Percentiles rank a stretch among this genome's conserved stretches.
These are phyloP conservation scores for Hassar affinis DNA, from an alignment of 2,113 vertebrate species.

Conservation along the genomic window DNA sequence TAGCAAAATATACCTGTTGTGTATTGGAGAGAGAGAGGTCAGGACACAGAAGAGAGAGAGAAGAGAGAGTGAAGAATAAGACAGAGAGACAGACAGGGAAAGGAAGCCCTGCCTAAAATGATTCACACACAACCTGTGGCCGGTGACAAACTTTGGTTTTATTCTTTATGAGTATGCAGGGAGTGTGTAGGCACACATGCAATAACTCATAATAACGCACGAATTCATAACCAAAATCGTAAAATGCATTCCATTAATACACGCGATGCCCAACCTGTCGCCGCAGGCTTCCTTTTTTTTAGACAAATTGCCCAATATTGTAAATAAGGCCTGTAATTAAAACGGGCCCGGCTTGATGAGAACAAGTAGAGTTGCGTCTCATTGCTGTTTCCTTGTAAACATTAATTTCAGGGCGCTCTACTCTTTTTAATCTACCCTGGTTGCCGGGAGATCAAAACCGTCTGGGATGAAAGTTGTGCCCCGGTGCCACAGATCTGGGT, in stretches of 20 bases:
- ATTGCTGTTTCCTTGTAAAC: conserved; percentile 68
- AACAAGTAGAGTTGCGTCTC: conserved; percentile 59
- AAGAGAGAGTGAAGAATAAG: too few species aligned
- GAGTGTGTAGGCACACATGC: conserved; percentile 55
- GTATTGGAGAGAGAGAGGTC: neutral
- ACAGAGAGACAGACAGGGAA: neutral
- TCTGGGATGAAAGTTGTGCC: conserved; percentile 16
- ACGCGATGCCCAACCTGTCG: conserved; percentile 67
- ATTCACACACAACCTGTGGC: conserved; percentile 28
- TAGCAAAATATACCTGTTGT: conserved; percentile 13
- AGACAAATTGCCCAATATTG: conserved; percentile 72
- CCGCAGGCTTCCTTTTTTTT: conserved; percentile 70
- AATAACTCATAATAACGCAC: conserved; percentile 49
- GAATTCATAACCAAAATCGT: conserved; percentile 60
- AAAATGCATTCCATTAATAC: conserved; percentile 65
- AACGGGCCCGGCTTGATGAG: conserved; percentile 67
- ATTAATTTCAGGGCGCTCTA: conserved; percentile 71
- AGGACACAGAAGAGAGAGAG: neutral
- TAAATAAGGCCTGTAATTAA: conserved; percentile 76
- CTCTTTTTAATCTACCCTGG: conserved; percentile 70
- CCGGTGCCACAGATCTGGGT: neutral
- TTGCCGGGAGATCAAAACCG: conserved; percentile 57
- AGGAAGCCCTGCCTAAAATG: neutral
- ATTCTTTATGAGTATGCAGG: neutral
- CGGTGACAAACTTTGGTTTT: neutral